These are phyloP conservation scores for Diaperis boleti DNA, from an alignment of 2,888 invertebrate species.

Conservation along the genomic window DNA sequence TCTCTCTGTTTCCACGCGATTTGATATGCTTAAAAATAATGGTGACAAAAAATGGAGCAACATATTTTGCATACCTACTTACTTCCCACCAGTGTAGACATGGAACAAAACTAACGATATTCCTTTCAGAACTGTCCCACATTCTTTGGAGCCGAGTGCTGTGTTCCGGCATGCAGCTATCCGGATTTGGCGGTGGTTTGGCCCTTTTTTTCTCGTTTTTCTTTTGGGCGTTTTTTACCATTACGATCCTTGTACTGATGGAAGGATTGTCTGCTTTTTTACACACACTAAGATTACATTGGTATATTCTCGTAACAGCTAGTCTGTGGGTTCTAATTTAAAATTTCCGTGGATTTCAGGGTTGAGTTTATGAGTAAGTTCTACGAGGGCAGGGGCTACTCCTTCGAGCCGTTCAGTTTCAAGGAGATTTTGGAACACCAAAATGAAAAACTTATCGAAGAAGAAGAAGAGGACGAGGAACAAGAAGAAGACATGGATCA, in stretches of 20 bases:
- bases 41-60: no score
- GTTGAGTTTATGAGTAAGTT: conserved; percentile 91
- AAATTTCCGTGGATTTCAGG: conserved; percentile 69
- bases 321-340: no score
- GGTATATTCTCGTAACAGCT: conserved; percentile 68
- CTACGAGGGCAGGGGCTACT: conserved; percentile 84
- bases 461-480: conserved; percentile 78
- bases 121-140: conserved; percentile 56
- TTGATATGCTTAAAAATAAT: no score
- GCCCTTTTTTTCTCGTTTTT: conserved; percentile 77
- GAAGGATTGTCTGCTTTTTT: conserved; percentile 92
- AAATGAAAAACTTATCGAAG: conserved; percentile 58
- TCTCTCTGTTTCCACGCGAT: no score
- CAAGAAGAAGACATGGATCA: not conserved
- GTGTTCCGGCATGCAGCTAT: conserved; percentile 39
- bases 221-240: conserved; percentile 83
- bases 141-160: conserved; percentile 59
- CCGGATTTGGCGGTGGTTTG: conserved; percentile 63
- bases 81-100: no score
- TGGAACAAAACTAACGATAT: no score
- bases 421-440: conserved; percentile 71
- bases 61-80: no score
- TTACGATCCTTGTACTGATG: conserved; percentile 89
- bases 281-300: conserved; percentile 89
- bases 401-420: conserved; percentile 89